Evolutionary conservation across 1,140 invertebrate genomes (phyloP), one percentile per base, ranked within the genome.

Genomic region (Apis laboriosa): DNA sequence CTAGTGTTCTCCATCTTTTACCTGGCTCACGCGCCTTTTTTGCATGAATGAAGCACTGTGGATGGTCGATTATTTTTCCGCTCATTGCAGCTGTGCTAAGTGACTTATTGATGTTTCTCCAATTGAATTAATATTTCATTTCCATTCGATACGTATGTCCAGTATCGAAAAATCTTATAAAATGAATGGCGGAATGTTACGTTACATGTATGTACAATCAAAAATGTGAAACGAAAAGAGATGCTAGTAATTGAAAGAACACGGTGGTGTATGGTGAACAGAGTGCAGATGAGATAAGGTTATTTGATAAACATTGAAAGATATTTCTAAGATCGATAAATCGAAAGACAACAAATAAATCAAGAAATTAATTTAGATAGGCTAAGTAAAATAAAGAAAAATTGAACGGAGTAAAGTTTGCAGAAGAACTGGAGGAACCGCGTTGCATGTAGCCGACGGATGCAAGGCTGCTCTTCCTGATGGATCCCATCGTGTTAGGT

Each of bases 401-500:
- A 15, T 58, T 8, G 8, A 24, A 77, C 24, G 15, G n/a, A 51
- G 43, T 7, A 51, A 21, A 7, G 9, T 55, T 58, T 61, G 60
- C 17, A 73, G 75, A 71, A 61, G 49, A 56, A 67, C 55, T 56
- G 58, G 51, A 77, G 72, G 24, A 64, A 49, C 24, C 34, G 84
- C 80, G 24, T 84, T 87, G 64, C 71, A 85, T 81, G 81, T 86
- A 85, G 79, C 86, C 92, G 91, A 89, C 90, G 91, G 88, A 87
- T 82, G 80, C 71, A 49, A 68, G 83, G 71, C 60, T 77, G 61
- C 67, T 77, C 87, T 88, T 88, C 84, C 72, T 88, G 74, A 94
- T 94, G 93, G 92, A 94, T 90, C 90, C 93, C 34, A 93, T 93
- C 71, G 89, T 93, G 77, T 78, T 93, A 86, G 93, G 93, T 94